Evolutionary conservation across 2,113 vertebrate genomes (phyloP).

Genomic region (Tragelaphus strepsiceros): DNA sequence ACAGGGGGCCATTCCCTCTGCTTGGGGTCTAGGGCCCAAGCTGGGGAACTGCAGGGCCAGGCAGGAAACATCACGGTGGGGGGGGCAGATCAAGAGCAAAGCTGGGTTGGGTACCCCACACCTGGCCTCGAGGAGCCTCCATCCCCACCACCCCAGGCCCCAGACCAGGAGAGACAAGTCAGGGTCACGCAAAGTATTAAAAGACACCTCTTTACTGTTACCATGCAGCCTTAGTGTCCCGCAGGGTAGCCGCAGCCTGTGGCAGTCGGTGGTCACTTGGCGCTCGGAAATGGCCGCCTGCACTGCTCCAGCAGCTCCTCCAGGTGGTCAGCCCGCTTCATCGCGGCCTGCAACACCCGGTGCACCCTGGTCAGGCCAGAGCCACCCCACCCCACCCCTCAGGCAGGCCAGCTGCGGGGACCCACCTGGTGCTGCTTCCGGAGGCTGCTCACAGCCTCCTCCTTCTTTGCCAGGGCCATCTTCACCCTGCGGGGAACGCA

Average conservation of each 20-base stretch:
- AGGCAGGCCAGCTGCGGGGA: accelerated
- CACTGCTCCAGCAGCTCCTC: constrained; percentile 91
- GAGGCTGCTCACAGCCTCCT: constrained; percentile 87
- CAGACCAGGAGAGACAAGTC: accelerated
- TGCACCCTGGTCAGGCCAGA: neutral
- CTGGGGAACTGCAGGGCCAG: neutral
- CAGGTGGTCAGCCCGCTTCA: constrained; percentile 90
- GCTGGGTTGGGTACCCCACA: neutral
- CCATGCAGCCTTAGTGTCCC: neutral
- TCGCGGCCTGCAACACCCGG: constrained; percentile 80
- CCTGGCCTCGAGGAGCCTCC: neutral
- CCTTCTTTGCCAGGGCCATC: constrained; percentile 89
- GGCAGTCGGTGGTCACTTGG: constrained; percentile 74
- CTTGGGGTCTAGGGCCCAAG: accelerated
- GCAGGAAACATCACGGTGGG: accelerated
- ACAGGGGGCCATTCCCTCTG: neutral
- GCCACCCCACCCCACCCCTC: constrained; percentile 34
- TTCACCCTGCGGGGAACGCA: constrained; percentile 86
- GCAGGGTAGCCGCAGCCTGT: neutral
- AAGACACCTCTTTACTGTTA: neutral
- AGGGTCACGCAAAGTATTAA: neutral
- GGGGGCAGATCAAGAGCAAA: neutral
- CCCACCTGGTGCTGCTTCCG: constrained; percentile 90
- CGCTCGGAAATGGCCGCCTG: constrained; percentile 79
- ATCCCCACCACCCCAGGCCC: neutral